Conservation (phyloP, 2,888 invertebrate genomes). For the Amphipoea oculea region DNA sequence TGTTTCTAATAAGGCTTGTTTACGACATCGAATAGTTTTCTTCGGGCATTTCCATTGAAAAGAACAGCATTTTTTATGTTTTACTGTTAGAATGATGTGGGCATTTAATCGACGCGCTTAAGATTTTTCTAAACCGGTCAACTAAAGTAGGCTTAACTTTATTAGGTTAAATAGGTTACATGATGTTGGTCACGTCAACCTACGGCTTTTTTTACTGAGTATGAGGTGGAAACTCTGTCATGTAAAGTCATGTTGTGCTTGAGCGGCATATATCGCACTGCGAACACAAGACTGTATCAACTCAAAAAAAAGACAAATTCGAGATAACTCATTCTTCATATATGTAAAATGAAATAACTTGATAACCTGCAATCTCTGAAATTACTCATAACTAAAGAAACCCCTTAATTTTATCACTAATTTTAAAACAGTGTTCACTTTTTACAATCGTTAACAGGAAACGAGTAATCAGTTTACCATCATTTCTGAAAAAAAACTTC, state of each 20-base stretch:
- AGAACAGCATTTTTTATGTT: conserved; percentile 8
- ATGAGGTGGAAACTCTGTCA: conserved; percentile 11
- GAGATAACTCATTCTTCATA: no score
- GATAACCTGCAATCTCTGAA: no score
- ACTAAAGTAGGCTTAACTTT: conserved; percentile 40
- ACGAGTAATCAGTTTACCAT: no score
- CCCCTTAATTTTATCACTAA: no score
- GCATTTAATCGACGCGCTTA: conserved; percentile 24
- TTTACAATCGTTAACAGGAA: no score
- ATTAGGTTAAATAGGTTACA: conserved; percentile 48
- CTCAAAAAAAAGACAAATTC: no score
- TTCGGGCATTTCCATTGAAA: conserved; percentile 3
- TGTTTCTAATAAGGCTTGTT: conserved; percentile 3
- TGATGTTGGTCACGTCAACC: conserved; percentile 4
- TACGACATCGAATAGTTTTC: conserved; percentile 27
- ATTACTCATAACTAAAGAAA: no score
- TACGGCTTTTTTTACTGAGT: conserved; percentile 19
- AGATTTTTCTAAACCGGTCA: conserved; percentile 41
- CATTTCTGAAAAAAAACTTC: no score
- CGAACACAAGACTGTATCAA: no score
- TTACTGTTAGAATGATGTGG: conserved; percentile 41
- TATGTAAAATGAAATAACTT: no score
- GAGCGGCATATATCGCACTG: no score
- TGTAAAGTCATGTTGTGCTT: neutral
- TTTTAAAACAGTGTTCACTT: no score